phyloP scores from a whole-genome alignment of 2,797 vertebrate species.

The Alectoris magna region DNA sequence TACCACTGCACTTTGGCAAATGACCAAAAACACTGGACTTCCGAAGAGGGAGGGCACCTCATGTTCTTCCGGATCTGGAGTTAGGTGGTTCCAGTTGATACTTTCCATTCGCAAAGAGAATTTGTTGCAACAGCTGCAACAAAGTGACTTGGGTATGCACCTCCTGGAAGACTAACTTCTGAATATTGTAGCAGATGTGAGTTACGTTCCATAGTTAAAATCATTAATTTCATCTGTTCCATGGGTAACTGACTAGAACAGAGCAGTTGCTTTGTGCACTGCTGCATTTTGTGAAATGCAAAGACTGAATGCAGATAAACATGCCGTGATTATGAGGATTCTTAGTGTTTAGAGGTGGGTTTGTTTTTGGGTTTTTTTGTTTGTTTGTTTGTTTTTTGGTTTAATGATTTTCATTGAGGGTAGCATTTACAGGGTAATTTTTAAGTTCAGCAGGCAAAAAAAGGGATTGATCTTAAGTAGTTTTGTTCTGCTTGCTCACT shows the following conservation, averaged over 20 bases:
- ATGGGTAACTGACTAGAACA: not conserved
- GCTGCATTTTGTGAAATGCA: not conserved
- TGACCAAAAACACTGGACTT: not conserved
- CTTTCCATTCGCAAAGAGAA: not conserved
- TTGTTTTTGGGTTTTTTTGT: not conserved
- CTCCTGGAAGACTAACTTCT: not conserved
- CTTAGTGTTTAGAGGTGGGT: not conserved
- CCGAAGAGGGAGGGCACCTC: not conserved
- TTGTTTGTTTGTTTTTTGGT: not conserved
- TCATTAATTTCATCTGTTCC: constrained; percentile 20
- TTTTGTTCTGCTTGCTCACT: constrained; percentile 57
- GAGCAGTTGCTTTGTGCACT: not conserved
- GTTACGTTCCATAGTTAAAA: not conserved
- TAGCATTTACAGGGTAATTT: constrained; percentile 63
- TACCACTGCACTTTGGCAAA: not conserved
- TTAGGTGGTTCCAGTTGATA: not conserved
- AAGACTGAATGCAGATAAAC: constrained; percentile 40
- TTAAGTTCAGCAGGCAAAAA: constrained; percentile 54
- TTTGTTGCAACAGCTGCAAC: not conserved
- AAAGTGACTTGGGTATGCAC: not conserved
- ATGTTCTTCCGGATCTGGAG: not conserved
- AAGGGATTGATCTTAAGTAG: constrained; percentile 56
- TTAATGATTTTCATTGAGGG: not conserved
- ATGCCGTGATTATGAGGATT: constrained; percentile 36
- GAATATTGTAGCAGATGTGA: constrained; percentile 7